phyloP scores from a whole-genome alignment of 2,888 invertebrate genomes.

The Parochlus steinenii region DNA sequence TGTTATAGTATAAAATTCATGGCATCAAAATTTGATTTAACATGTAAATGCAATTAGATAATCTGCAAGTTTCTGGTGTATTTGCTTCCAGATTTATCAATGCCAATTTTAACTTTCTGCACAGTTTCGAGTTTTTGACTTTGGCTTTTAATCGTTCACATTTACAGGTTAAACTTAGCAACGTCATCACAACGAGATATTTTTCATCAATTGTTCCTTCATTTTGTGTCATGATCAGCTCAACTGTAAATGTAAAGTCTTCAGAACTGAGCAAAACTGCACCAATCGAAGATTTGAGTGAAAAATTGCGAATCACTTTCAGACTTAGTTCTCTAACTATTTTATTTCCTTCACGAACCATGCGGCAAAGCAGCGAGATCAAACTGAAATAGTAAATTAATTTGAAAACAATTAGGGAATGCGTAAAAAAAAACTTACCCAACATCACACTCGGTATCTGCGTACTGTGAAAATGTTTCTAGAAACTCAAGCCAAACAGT shows the following conservation, averaged over 20 bases:
- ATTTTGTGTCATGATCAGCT: constrained; percentile 9
- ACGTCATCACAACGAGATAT: constrained; percentile 19
- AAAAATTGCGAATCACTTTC: constrained; percentile 6
- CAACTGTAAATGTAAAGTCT: constrained; percentile 3
- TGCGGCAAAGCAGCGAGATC: constrained; percentile 6
- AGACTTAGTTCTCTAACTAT: neutral
- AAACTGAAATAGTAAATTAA: neutral
- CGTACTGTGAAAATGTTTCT: constrained; percentile 25
- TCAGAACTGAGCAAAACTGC: neutral
- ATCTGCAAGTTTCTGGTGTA: too few relatives aligned
- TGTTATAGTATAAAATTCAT: too few relatives aligned
- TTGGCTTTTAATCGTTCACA: constrained; percentile 7
- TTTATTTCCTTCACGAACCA: constrained; percentile 1
- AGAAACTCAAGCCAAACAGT: constrained; percentile 25
- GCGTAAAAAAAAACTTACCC: constrained; percentile 2
- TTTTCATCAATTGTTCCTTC: constrained; percentile 21
- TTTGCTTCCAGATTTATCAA: neutral
- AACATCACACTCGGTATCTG: constrained; percentile 15
- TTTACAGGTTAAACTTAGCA: constrained; percentile 1
- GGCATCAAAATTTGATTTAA: too few relatives aligned
- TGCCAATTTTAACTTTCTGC: constrained; percentile 1
- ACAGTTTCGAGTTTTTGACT: constrained; percentile 5
- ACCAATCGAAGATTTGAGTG: constrained; percentile 1
- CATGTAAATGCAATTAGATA: too few relatives aligned
- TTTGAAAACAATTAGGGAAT: neutral